A percentile compares a stretch with the other conserved stretches of the same genome.
Conservation (phyloP, 1,140 invertebrate genomes). For the Dysdera silvatica region DNA sequence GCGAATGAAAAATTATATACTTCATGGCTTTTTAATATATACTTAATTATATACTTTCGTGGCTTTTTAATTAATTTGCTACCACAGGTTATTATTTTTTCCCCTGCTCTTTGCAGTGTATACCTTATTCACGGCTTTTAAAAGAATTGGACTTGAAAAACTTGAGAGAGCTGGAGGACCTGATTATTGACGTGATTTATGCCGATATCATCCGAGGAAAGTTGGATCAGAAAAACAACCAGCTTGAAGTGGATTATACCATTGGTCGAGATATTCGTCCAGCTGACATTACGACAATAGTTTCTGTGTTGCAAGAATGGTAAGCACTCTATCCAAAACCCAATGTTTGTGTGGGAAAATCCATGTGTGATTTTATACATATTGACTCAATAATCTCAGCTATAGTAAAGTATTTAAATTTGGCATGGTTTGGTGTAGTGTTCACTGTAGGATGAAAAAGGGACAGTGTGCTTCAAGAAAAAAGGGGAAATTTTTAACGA, state of each 20-base stretch:
- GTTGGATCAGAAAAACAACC: slow-evolving; percentile 86
- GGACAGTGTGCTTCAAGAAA: too few species aligned
- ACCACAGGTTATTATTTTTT: slow-evolving; percentile 35
- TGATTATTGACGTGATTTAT: slow-evolving; percentile 97
- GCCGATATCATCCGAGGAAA: slow-evolving; percentile 93
- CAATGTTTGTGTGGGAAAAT: too few species aligned
- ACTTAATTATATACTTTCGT: not conserved
- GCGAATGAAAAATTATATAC: not conserved
- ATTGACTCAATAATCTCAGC: too few species aligned
- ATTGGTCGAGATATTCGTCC: slow-evolving; percentile 82
- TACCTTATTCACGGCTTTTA: slow-evolving; percentile 75
- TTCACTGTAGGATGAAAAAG: too few species aligned
- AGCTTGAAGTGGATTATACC: slow-evolving; percentile 87
- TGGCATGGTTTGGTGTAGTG: too few species aligned
- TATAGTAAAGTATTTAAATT: too few species aligned
- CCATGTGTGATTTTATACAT: too few species aligned
- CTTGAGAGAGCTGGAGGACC: slow-evolving; percentile 86
- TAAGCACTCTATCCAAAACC: not conserved
- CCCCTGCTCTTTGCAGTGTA: slow-evolving; percentile 54
- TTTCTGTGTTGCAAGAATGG: slow-evolving; percentile 76
- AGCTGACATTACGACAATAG: slow-evolving; percentile 62
- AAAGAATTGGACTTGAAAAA: slow-evolving; percentile 85
- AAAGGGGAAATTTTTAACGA: too few species aligned
- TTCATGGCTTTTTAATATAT: not conserved
- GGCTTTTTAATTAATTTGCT: not conserved